Conservation (phyloP, 2,888 invertebrate genomes). For the Leptothorax acervorum region DNA sequence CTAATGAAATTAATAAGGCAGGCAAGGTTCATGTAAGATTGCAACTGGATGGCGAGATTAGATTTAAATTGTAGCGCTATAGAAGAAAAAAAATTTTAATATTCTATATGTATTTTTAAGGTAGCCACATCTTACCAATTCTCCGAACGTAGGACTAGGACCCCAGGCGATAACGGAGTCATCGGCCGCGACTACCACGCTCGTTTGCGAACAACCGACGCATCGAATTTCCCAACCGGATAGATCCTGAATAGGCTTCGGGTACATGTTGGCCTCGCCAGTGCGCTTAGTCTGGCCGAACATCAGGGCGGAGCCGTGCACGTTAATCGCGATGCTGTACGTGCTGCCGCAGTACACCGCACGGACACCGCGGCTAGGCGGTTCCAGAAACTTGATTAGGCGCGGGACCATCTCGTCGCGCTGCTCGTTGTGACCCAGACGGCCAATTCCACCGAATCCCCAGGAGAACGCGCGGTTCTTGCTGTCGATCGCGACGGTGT, state of each 20-base stretch:
- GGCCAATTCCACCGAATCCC: constrained; percentile 98
- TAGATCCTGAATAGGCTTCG: constrained; percentile 97
- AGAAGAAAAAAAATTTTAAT: neutral
- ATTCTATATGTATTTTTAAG: neutral
- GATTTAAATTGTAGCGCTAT: neutral
- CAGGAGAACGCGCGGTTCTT: constrained; percentile 96
- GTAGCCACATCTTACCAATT: constrained; percentile 89
- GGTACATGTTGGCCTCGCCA: constrained; percentile 98
- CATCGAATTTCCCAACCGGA: constrained; percentile 96
- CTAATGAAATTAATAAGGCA: neutral
- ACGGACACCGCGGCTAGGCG: constrained; percentile 93
- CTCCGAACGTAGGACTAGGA: constrained; percentile 97
- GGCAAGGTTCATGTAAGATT: neutral
- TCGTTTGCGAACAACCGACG: constrained; percentile 94
- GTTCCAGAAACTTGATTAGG: constrained; percentile 95
- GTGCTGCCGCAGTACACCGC: constrained; percentile 94
- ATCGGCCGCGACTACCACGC: constrained; percentile 95
- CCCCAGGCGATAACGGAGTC: constrained; percentile 97
- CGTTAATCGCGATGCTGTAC: constrained; percentile 94
- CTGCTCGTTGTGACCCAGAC: constrained; percentile 96
- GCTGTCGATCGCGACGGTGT: constrained; percentile 95
- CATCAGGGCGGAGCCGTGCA: constrained; percentile 86
- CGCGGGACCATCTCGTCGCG: constrained; percentile 95
- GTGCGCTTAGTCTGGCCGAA: constrained; percentile 97
- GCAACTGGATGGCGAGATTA: neutral